These are phyloP conservation scores for Paragorgia papillata DNA, from an alignment of 92 coral and sea anemone species.

Conservation along the genomic window DNA sequence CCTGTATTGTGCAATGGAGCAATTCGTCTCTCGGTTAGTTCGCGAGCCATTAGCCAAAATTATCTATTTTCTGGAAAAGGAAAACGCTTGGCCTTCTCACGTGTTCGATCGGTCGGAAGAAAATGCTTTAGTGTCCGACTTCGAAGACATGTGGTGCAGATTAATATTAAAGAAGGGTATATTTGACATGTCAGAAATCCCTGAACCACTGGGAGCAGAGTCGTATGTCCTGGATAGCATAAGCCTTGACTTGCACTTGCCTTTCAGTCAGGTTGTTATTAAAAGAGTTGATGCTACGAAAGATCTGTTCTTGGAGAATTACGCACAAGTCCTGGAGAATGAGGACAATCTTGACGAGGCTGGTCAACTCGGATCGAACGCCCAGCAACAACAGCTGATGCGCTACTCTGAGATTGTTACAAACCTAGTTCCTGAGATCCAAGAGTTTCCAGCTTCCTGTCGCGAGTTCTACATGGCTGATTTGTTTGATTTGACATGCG, in stretches of 20 bases:
- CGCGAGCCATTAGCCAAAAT: slow-evolving; percentile 58
- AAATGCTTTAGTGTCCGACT: slow-evolving; percentile 4
- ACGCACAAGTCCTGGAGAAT: slow-evolving; percentile 57
- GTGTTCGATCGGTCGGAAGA: slow-evolving; percentile 6
- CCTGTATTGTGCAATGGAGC: slow-evolving; percentile 50
- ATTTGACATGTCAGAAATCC: slow-evolving; percentile 60
- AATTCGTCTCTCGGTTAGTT: slow-evolving; percentile 34
- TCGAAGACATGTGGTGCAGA: slow-evolving; percentile 52
- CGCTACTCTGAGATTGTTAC: slow-evolving; percentile 60
- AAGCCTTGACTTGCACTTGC: slow-evolving; percentile 57
- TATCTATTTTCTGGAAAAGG: slow-evolving; percentile 82
- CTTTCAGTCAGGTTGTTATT: slow-evolving; percentile 65
- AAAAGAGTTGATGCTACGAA: slow-evolving; percentile 64
- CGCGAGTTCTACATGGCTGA: slow-evolving; percentile 6
- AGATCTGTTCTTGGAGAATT: slow-evolving; percentile 64
- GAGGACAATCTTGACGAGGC: slow-evolving; percentile 62
- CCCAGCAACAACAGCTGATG: slow-evolving; percentile 37
- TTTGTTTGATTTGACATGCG: background rate
- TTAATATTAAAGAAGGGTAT: slow-evolving; percentile 56
- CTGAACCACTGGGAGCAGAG: slow-evolving; percentile 85
- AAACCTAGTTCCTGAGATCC: slow-evolving; percentile 63
- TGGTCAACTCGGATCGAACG: slow-evolving; percentile 53
- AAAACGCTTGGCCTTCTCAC: slow-evolving; percentile 77
- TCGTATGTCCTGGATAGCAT: slow-evolving; percentile 62
- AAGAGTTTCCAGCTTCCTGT: slow-evolving; percentile 47